These are phyloP conservation scores for Neria commutata DNA, from an alignment of 2,888 invertebrate genomes.

Conservation along the genomic window DNA sequence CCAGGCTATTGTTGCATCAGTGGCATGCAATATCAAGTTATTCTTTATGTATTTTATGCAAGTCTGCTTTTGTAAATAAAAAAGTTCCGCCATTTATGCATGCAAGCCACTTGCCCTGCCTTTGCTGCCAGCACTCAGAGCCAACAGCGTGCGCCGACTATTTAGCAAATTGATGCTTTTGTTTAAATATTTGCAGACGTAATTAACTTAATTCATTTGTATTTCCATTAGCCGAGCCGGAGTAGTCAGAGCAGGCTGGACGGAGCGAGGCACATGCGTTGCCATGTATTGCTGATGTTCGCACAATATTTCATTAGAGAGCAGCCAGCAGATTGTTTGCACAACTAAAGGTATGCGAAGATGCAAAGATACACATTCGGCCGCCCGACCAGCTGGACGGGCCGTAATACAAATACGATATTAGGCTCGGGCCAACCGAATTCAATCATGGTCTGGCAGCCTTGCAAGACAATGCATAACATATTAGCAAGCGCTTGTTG, in stretches of 20 bases:
- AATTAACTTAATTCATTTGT: slow-evolving; percentile 62
- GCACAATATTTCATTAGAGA: slow-evolving; percentile 13
- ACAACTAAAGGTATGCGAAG: slow-evolving; percentile 37
- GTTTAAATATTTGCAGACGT: slow-evolving; percentile 61
- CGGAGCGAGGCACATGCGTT: not conserved
- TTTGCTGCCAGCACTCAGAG: too few relatives aligned
- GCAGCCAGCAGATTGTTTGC: slow-evolving; percentile 43
- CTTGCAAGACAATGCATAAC: slow-evolving; percentile 37
- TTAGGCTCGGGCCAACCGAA: not conserved
- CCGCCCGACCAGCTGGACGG: not conserved
- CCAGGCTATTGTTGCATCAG: too few relatives aligned
- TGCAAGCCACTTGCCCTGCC: too few relatives aligned
- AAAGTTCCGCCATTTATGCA: too few relatives aligned
- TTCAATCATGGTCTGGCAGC: not conserved
- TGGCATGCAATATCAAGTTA: too few relatives aligned
- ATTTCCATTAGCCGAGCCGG: slow-evolving; percentile 51
- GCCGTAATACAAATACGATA: not conserved
- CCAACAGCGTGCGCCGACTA: too few relatives aligned
- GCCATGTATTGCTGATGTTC: not conserved
- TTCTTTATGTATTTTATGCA: slow-evolving; percentile 31
- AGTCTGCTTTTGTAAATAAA: too few relatives aligned
- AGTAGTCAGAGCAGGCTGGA: slow-evolving; percentile 2
- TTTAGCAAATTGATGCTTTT: slow-evolving; percentile 48
- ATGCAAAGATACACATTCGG: slow-evolving; percentile 3
- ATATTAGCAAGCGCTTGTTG: slow-evolving; percentile 33